Evolutionary conservation across 2,888 invertebrate genomes (phyloP).

Genomic region (Panorpa germanica): DNA sequence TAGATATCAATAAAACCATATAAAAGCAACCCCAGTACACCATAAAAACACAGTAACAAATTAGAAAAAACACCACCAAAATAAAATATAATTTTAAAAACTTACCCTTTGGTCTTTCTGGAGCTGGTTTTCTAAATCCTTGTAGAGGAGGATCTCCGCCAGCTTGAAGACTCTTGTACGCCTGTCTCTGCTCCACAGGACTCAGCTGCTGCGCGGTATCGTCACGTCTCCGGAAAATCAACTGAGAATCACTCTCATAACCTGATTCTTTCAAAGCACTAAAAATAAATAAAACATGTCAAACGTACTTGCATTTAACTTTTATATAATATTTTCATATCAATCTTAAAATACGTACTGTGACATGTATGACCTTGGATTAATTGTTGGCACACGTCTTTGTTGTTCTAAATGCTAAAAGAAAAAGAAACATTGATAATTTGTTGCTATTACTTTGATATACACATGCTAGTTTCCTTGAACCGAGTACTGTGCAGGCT

Average conservation of each 20-base stretch:
- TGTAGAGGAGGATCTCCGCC: constrained; percentile 89
- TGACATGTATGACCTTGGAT: constrained; percentile 61
- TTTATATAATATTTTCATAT: constrained; percentile 6
- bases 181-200: constrained; percentile 66
- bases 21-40: neutral
- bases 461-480: too few species aligned
- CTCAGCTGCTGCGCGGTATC: constrained; percentile 43
- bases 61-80: constrained; percentile 7
- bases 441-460: too few species aligned
- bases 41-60: neutral
- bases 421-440: too few species aligned
- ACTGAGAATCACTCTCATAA: constrained; percentile 79
- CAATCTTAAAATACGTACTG: constrained; percentile 36
- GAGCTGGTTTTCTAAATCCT: constrained; percentile 80
- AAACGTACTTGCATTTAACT: constrained; percentile 1
- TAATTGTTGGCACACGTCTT: constrained; percentile 37
- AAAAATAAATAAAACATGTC: constrained; percentile 12
- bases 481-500: too few species aligned
- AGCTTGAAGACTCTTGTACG: constrained; percentile 75
- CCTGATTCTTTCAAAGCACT: constrained; percentile 79
- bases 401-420: constrained; percentile 53
- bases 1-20: constrained; percentile 3
- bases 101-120: constrained; percentile 62
- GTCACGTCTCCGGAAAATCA: constrained; percentile 65
- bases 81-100: constrained; percentile 11